Base-by-base conservation (phyloP, 2,888 invertebrate genomes). In the Ophonus ardosiacus region DNA sequence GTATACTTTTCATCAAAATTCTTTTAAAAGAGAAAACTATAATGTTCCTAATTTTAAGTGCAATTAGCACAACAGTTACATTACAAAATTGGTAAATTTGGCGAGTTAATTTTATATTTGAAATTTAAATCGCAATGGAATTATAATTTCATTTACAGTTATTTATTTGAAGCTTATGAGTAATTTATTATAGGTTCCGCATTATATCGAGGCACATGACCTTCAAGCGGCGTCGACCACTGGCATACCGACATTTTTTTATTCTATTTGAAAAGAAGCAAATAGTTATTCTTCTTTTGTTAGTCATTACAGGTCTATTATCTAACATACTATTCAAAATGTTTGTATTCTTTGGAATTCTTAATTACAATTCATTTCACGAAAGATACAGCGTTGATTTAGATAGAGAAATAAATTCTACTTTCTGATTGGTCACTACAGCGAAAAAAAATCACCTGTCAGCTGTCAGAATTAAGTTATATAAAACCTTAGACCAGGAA, bases 1-100 rank as follows among this genome's bases (percentile, higher is more conserved):
- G 40, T 71, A 71, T 71, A 71, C 71, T 43, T 71, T 71, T 71
- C 71, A 71, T 74, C 71, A 74, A 18, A 74, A 74, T 74, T 74
- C 43, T 74, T 74, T 18, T 74, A 43, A 74, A 74, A 74, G 71
- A 74, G 68, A 68, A 68, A 74, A 74, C 43, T 74, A 2, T 74
- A 13, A 74, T 74, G n/a, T 74, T 74, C 43, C 43, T 15, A 68
- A 40, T 74, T 68, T 6, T 68, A 38, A 74, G 2, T 74, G 71
- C 43, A 74, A 43, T 74, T 74, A 74, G 21, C 68, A 68, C 17
- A 43, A 74, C 71, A 68, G 38, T 38, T 63, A 74, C 71, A 74
- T 74, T 74, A 17, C 43, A 43, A 74, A 43, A 43, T 43, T 18
- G 8, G n/a, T 17, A 43, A 74, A 38, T 68, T 68, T 68, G n/a